Conservation (phyloP, 2,797 vertebrate genomes). For the Helarctos malayanus region DNA sequence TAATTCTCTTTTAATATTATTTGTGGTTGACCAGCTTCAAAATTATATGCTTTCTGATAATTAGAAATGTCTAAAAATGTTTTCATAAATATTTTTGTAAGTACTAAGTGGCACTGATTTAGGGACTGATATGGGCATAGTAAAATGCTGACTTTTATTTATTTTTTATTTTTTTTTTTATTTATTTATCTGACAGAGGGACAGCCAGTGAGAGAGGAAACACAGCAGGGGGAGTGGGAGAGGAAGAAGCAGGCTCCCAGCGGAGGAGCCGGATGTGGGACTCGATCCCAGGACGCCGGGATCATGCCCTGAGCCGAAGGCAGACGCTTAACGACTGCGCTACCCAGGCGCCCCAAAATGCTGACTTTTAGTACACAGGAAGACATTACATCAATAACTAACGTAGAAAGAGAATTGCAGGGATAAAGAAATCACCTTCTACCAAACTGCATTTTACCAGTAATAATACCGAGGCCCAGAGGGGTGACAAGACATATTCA, state of each 20-base stretch:
- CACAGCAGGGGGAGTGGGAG: too few species aligned
- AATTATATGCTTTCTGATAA: neutral
- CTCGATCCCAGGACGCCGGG: too few species aligned
- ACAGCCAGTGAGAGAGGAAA: too few species aligned
- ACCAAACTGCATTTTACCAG: constrained; percentile 3
- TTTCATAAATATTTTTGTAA: constrained; percentile 18
- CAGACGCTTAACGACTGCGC: too few species aligned
- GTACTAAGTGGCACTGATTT: constrained; percentile 33
- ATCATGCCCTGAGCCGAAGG: too few species aligned
- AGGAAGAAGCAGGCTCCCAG: too few species aligned
- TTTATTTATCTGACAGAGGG: too few species aligned
- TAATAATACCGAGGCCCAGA: neutral
- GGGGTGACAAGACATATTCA: neutral
- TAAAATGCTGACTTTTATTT: constrained; percentile 60
- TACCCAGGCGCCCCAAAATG: constrained; percentile 16
- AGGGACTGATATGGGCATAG: constrained; percentile 39
- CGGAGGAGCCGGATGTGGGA: too few species aligned
- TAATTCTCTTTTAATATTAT: constrained; percentile 55
- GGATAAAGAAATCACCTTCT: neutral
- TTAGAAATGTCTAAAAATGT: constrained; percentile 54
- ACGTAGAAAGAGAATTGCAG: constrained; percentile 14
- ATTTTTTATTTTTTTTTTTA: too few species aligned
- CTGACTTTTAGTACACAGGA: neutral
- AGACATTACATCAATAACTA: constrained; percentile 29
- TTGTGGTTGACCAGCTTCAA: constrained; percentile 43